These are phyloP conservation scores for Cryptotermes secundus DNA, from an alignment of 1,140 invertebrate species.

Conservation along the genomic window DNA sequence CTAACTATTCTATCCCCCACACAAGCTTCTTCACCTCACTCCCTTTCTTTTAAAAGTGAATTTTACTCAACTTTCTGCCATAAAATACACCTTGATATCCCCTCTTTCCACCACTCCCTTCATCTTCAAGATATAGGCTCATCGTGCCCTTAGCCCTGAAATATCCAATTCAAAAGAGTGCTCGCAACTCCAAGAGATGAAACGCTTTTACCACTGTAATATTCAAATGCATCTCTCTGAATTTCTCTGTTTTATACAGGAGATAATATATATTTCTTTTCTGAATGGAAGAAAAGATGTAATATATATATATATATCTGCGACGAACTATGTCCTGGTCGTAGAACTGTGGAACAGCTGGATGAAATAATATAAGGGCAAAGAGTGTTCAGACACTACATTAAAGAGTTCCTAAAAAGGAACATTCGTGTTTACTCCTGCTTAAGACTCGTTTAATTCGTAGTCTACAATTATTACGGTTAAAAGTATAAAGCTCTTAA, in stretches of 20 bases:
- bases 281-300: background rate
- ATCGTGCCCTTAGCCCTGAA: conserved; percentile 32
- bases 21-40: conserved; percentile 15
- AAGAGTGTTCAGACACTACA: background rate
- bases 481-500: background rate
- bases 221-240: conserved; percentile 31
- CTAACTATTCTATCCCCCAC: background rate
- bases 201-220: conserved; percentile 34
- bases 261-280: conserved; percentile 22
- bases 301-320: background rate
- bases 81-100: conserved; percentile 34
- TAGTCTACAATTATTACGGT: background rate
- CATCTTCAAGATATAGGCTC: conserved; percentile 32
- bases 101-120: conserved; percentile 28
- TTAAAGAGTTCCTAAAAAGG: background rate
- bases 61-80: conserved; percentile 33
- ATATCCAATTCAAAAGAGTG: conserved; percentile 37
- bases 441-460: background rate
- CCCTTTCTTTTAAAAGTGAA: conserved; percentile 29
- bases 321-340: background rate
- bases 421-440: background rate
- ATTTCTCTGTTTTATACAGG: conserved; percentile 16
- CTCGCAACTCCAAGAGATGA: conserved; percentile 24
- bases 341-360: background rate
- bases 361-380: background rate